A percentile compares a stretch with the other conserved stretches of the same genome.
Evolutionary conservation across 2,113 vertebrate genomes (phyloP).

Genomic region (Bothrops jararaca): DNA sequence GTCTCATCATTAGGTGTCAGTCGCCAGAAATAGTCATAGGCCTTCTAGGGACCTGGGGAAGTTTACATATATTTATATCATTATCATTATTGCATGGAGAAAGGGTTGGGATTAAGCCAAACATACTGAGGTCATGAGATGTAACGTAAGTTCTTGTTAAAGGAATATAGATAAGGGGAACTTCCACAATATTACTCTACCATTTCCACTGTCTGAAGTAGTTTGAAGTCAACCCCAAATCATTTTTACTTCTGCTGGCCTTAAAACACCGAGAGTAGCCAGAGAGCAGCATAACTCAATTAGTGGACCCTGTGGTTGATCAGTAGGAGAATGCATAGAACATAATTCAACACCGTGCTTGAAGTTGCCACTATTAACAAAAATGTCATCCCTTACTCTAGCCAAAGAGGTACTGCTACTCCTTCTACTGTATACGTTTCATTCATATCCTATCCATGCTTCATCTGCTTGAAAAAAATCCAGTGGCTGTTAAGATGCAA

Average conservation of each 20-base stretch:
- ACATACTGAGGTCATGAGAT: background rate
- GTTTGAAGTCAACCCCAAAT: background rate
- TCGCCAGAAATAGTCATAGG: background rate
- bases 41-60: constrained; percentile 24
- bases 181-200: background rate
- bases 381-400: background rate
- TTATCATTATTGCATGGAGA: background rate
- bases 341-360: background rate
- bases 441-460: background rate
- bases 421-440: background rate
- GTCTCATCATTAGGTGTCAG: constrained; percentile 12
- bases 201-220: background rate
- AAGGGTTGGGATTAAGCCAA: background rate
- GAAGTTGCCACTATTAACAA: background rate
- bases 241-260: background rate
- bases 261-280: background rate
- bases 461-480: background rate
- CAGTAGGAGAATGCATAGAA: background rate
- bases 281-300: background rate
- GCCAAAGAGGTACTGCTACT: background rate
- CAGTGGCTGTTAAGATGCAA: background rate
- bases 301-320: background rate
- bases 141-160: background rate
- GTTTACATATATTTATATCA: constrained; percentile 2
- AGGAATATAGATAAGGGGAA: background rate